Evolutionary conservation across 1,140 invertebrate genomes (phyloP), one percentile per base, ranked within the genome.

Genomic region (Ylistrum balloti): DNA sequence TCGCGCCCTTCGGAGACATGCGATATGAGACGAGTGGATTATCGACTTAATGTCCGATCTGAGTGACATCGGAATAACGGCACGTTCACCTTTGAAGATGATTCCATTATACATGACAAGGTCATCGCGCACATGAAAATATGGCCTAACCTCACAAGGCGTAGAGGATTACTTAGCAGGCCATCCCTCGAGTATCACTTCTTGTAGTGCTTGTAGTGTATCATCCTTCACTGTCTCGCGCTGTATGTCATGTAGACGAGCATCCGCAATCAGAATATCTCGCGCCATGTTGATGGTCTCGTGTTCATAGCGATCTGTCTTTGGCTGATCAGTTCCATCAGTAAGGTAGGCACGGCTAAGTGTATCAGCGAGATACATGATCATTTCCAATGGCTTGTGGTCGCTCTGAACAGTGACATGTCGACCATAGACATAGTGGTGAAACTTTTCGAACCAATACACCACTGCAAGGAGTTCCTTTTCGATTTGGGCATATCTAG

Each of bases 401-500:
- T 88, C 93, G 92, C 7, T n/a, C n/a, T n/a, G n/a, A 97, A 88
- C 32, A 96, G 74, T 95, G 97, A 96, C 20, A 17, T 91, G 20
- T 38, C 88, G 88, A 35, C 93, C 92, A 88, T 90, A 93, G 20
- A 88, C 87, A 33, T 92, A 92, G 9, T 87, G 87, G 15, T 93
- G 85, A 94, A 96, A 97, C 87, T 95, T 95, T 33, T 96, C 90
- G 74, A 89, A 87, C 17, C 94, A 95, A 93, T 94, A 96, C 0
- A 94, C 88, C 0, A 96, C 94, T 33, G 96, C 95, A 33, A 96
- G 91, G 10, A 95, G 86, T 92, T 97, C 96, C 88, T 96, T 97
- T 91, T 97, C 96, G n/a, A 96, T 97, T 92, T 96, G 95, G 28
- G 96, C 93, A 91, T 96, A 97, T 20, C 88, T 86, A 10, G 89